Percentiles rank a stretch among this genome's conserved stretches.
These are phyloP conservation scores for Telmatherina bonti DNA, from an alignment of 2,797 vertebrate genomes.

Conservation along the genomic window DNA sequence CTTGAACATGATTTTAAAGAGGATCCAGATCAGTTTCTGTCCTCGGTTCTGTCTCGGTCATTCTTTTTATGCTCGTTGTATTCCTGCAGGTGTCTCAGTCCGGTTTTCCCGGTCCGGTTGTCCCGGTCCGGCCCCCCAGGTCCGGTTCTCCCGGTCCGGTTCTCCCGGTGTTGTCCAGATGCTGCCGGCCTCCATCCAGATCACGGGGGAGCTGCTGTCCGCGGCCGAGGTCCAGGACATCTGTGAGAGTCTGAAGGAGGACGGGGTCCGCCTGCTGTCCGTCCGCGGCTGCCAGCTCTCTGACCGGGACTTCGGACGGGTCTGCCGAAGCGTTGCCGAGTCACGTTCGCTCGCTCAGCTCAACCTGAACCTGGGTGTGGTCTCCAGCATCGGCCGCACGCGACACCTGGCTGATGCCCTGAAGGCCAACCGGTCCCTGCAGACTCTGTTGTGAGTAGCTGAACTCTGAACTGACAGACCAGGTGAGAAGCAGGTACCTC, in stretches of 20 bases:
- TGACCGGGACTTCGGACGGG: slow-evolving; percentile 92
- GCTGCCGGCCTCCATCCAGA: slow-evolving; percentile 97
- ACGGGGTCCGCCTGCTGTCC: slow-evolving; percentile 91
- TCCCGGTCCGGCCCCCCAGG: too few species aligned
- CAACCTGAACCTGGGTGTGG: slow-evolving; percentile 95
- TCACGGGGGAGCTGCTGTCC: slow-evolving; percentile 92
- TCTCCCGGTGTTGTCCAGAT: slow-evolving; percentile 66
- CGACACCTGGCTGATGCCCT: slow-evolving; percentile 92
- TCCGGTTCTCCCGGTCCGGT: slow-evolving; percentile 6
- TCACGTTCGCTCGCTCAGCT: slow-evolving; percentile 91
- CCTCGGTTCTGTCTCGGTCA: too few species aligned
- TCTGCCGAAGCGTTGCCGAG: slow-evolving; percentile 90
- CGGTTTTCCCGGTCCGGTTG: too few species aligned
- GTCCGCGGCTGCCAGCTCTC: slow-evolving; percentile 93
- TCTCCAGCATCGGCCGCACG: slow-evolving; percentile 87
- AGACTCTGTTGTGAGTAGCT: slow-evolving; percentile 92
- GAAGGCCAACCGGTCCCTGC: slow-evolving; percentile 91
- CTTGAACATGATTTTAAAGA: too few species aligned
- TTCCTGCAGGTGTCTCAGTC: too few species aligned
- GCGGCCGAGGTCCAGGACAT: slow-evolving; percentile 93
- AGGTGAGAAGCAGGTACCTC: too few species aligned
- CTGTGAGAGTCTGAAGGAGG: slow-evolving; percentile 92
- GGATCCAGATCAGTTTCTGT: too few species aligned
- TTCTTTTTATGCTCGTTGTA: too few species aligned
- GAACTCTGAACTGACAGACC: neutral